phyloP scores from a whole-genome alignment of 2,113 vertebrate species.

The Equus quagga region DNA sequence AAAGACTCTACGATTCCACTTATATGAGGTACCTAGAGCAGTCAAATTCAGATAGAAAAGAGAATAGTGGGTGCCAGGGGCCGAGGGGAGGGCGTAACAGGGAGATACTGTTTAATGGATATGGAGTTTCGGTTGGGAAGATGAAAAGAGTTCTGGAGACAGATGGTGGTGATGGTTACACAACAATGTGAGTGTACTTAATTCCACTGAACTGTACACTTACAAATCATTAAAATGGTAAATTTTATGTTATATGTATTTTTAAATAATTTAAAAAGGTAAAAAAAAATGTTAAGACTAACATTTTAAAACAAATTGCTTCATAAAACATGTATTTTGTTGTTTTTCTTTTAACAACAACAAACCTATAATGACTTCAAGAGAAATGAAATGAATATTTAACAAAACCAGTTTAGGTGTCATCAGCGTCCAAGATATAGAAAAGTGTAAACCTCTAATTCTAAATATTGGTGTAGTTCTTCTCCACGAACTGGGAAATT shows the following conservation, averaged over 20 bases:
- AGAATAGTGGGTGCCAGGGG: background rate
- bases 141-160: background rate
- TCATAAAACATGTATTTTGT: background rate
- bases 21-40: background rate
- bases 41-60: background rate
- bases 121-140: background rate
- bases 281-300: background rate
- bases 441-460: background rate
- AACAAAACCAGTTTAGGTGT: background rate
- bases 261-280: background rate
- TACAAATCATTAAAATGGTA: background rate
- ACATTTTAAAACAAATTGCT: slow-evolving; percentile 6
- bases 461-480: background rate
- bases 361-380: background rate
- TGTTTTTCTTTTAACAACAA: background rate
- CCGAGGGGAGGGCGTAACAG: background rate
- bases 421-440: background rate
- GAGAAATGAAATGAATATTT: background rate
- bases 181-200: background rate
- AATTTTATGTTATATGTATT: background rate
- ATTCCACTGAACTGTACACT: background rate
- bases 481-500: background rate
- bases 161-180: background rate
- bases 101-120: background rate
- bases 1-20: background rate